Conservation (phyloP, 2,888 invertebrate species). For the Limenitis camilla region DNA sequence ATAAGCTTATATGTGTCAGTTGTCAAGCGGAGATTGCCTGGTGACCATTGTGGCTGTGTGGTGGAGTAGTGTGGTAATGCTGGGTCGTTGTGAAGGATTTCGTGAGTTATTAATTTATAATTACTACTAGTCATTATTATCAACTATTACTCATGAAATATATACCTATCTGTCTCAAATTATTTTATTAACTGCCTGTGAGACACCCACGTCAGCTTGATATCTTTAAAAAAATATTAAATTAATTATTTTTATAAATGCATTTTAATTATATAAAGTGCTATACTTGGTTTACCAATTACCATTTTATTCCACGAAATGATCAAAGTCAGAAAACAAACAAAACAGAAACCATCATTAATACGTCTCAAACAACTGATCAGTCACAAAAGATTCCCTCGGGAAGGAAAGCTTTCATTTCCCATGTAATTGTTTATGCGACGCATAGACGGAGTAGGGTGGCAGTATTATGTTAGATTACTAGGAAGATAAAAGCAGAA, state of each 20-base stretch:
- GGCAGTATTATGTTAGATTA: slow-evolving; percentile 20
- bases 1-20: too few species aligned
- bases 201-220: too few species aligned
- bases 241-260: not conserved
- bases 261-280: slow-evolving; percentile 15
- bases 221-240: not conserved
- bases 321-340: slow-evolving; percentile 31
- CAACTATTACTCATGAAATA: too few species aligned
- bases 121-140: too few species aligned
- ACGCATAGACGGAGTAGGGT: slow-evolving; percentile 44
- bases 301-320: slow-evolving; percentile 23
- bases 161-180: too few species aligned
- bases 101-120: too few species aligned
- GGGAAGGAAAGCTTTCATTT: slow-evolving; percentile 52
- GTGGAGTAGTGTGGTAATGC: too few species aligned
- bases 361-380: slow-evolving; percentile 55
- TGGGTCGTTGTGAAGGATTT: too few species aligned
- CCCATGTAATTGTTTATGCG: slow-evolving; percentile 63
- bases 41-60: too few species aligned
- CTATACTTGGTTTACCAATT: slow-evolving; percentile 18
- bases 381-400: slow-evolving; percentile 59
- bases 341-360: slow-evolving; percentile 55
- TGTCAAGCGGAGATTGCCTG: too few species aligned
- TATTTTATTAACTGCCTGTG: too few species aligned
- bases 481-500: too few species aligned